These are phyloP conservation scores for Oceanites oceanicus DNA, from an alignment of 2,113 vertebrate genomes.

Conservation along the genomic window DNA sequence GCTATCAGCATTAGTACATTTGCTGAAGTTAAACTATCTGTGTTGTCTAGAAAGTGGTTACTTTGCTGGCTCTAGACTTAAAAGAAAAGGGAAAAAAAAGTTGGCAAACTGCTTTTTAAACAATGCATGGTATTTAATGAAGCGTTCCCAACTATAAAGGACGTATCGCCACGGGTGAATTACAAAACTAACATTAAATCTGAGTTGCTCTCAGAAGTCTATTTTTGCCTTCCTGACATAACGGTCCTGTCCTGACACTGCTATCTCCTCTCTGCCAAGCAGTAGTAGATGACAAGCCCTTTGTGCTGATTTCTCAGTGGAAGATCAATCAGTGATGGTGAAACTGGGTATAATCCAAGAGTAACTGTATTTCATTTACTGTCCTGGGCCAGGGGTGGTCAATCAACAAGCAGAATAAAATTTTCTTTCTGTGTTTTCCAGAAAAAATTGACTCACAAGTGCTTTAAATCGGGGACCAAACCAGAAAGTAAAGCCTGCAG, in stretches of 20 bases:
- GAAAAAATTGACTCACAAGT: background rate
- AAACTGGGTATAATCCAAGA: conserved; percentile 25
- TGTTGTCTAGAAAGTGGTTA: background rate
- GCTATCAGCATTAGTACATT: conserved; percentile 55
- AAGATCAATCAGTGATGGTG: conserved; percentile 48
- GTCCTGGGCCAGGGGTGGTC: conserved; percentile 37
- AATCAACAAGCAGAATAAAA: conserved; percentile 48
- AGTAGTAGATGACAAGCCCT: background rate
- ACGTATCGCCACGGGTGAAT: background rate
- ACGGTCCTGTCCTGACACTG: background rate
- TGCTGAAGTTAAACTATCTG: conserved; percentile 56
- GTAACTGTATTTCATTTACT: conserved; percentile 27
- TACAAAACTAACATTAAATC: background rate
- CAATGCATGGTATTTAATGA: conserved; percentile 21
- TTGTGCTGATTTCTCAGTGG: conserved; percentile 19
- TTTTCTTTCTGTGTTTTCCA: background rate
- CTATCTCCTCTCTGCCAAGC: conserved; percentile 26
- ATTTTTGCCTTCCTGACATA: background rate
- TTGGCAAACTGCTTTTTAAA: conserved; percentile 45
- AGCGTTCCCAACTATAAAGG: conserved; percentile 6
- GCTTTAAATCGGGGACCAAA: background rate
- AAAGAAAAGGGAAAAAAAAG: conserved; percentile 14
- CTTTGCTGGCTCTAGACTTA: conserved; percentile 39
- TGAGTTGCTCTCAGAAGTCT: background rate
- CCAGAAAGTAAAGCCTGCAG: background rate